Evolutionary conservation across 1,140 invertebrate genomes (phyloP).

Genomic region (Drosophila gunungcola): DNA sequence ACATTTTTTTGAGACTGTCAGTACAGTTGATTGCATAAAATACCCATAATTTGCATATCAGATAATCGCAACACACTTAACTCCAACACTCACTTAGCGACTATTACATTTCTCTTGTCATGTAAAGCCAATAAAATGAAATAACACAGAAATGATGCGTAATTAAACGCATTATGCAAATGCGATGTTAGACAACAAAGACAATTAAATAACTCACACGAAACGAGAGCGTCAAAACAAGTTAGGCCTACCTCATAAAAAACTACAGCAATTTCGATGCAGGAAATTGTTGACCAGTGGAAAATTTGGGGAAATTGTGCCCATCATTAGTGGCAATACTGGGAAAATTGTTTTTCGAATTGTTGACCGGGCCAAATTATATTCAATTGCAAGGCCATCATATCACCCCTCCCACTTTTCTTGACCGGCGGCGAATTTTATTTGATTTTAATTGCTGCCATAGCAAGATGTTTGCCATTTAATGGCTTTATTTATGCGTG

Average conservation of each 20-base stretch:
- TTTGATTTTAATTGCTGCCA: slow-evolving; percentile 73
- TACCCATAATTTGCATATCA: slow-evolving; percentile 8
- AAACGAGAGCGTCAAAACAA: slow-evolving; percentile 27
- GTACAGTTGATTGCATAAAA: slow-evolving; percentile 1
- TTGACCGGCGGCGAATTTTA: slow-evolving; percentile 57
- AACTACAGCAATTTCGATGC: background rate
- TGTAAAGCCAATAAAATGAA: slow-evolving; percentile 62
- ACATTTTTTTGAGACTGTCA: too few species aligned
- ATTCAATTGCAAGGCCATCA: slow-evolving; percentile 33
- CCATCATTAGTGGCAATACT: slow-evolving; percentile 5
- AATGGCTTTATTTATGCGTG: slow-evolving; percentile 81
- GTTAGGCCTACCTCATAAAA: slow-evolving; percentile 17
- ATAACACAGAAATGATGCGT: slow-evolving; percentile 50
- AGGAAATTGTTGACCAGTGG: background rate
- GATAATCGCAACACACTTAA: slow-evolving; percentile 22
- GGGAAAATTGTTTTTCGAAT: slow-evolving; percentile 6
- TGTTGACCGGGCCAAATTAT: slow-evolving; percentile 9
- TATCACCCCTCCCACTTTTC: slow-evolving; percentile 29
- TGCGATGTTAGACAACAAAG: slow-evolving; percentile 28
- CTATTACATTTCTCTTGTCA: slow-evolving; percentile 37
- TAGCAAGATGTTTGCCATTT: slow-evolving; percentile 71
- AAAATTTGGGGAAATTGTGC: slow-evolving; percentile 10
- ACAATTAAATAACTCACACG: slow-evolving; percentile 55
- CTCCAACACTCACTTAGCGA: slow-evolving; percentile 34
- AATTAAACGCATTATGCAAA: slow-evolving; percentile 74